These are phyloP conservation scores for Pygoscelis adeliae DNA, from an alignment of 2,113 vertebrate genomes.

Conservation along the genomic window DNA sequence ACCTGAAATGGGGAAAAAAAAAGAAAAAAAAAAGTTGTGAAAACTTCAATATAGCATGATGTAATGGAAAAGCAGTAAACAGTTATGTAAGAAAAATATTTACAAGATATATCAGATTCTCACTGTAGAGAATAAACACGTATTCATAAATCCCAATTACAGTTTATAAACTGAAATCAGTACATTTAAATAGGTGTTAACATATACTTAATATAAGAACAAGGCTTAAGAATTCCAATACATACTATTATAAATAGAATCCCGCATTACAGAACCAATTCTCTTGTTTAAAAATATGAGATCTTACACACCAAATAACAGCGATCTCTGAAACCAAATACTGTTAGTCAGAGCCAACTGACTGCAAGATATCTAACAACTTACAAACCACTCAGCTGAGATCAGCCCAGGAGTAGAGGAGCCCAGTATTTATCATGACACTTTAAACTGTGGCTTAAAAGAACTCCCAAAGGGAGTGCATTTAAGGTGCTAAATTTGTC, in stretches of 20 bases:
- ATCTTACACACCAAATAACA: not conserved
- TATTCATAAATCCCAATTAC: not conserved
- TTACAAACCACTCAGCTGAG: not conserved
- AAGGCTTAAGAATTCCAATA: not conserved
- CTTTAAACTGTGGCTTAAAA: not conserved
- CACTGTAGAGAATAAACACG: not conserved
- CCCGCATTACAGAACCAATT: not conserved
- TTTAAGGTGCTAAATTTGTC: not conserved
- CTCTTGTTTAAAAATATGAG: not conserved
- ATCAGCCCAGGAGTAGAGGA: not conserved
- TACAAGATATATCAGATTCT: not conserved
- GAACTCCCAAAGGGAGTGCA: not conserved
- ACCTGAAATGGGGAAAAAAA: conserved; percentile 72
- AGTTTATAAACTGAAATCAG: not conserved
- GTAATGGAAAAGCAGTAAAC: not conserved
- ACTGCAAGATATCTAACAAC: not conserved
- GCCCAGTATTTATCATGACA: not conserved
- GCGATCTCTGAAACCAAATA: not conserved
- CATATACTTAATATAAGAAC: not conserved
- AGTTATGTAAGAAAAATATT: not conserved
- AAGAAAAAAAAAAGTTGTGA: not conserved
- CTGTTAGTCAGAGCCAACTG: not conserved
- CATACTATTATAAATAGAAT: not conserved
- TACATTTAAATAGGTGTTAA: not conserved
- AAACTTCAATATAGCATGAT: not conserved